Evolutionary conservation across 1,140 invertebrate species (phyloP).

Genomic region (Lepidotrigona ventralis): DNA sequence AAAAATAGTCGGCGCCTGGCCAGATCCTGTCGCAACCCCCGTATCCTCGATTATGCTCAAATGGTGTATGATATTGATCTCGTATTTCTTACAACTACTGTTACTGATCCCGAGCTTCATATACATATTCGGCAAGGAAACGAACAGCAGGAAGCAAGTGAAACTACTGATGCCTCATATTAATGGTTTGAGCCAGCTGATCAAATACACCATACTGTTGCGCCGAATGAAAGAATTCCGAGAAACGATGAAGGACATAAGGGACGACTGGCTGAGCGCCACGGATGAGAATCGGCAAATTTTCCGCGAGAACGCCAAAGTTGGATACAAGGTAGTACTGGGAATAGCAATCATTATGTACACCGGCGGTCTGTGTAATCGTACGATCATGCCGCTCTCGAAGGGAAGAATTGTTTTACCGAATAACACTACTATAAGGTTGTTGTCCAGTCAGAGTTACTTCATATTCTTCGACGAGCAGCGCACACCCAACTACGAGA

Average conservation of each 20-base stretch:
- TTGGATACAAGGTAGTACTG: slow-evolving; percentile 21
- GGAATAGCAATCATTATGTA: slow-evolving; percentile 26
- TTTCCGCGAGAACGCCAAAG: slow-evolving; percentile 18
- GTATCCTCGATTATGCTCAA: neutral
- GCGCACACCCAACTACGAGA: slow-evolving; percentile 56
- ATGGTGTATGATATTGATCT: neutral
- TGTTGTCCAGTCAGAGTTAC: slow-evolving; percentile 52
- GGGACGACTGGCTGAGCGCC: slow-evolving; percentile 61
- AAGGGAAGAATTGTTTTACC: neutral
- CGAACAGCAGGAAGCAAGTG: slow-evolving; percentile 26
- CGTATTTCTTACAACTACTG: slow-evolving; percentile 9
- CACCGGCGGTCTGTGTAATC: slow-evolving; percentile 31
- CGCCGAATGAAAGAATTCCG: slow-evolving; percentile 51
- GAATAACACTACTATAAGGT: slow-evolving; percentile 31
- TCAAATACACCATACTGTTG: slow-evolving; percentile 65
- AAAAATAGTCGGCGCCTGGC: slow-evolving; percentile 34
- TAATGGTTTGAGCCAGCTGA: slow-evolving; percentile 61
- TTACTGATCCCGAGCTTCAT: slow-evolving; percentile 24
- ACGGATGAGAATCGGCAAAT: slow-evolving; percentile 7
- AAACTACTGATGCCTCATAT: slow-evolving; percentile 64
- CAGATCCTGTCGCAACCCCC: neutral
- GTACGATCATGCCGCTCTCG: slow-evolving; percentile 28
- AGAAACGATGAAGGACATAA: slow-evolving; percentile 58
- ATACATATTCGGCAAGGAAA: slow-evolving; percentile 21
- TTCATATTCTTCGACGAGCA: slow-evolving; percentile 48